Evolutionary conservation across 2,113 vertebrate species (phyloP).

Genomic region (Datnioides undecimradiatus): DNA sequence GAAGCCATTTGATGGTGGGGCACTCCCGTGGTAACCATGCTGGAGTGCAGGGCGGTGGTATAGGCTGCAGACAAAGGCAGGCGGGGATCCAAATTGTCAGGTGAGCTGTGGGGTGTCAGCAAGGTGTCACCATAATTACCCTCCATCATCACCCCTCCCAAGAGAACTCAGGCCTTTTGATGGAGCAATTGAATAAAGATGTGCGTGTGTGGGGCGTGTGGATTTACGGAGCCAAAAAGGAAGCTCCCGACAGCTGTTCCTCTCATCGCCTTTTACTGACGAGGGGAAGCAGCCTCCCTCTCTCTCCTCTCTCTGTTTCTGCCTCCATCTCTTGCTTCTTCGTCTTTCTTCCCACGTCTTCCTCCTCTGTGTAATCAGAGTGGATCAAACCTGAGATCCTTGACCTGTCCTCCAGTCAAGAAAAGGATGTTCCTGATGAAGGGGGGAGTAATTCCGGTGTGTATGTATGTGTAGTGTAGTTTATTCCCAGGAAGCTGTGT

Average conservation of each 20-base stretch:
- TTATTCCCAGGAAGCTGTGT: slow-evolving; percentile 31
- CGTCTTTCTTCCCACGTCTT: slow-evolving; percentile 35
- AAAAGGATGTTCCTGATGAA: slow-evolving; percentile 30
- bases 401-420: slow-evolving; percentile 45
- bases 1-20: slow-evolving; percentile 43
- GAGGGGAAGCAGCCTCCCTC: slow-evolving; percentile 33
- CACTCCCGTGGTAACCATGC: neutral
- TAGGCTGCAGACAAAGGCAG: neutral
- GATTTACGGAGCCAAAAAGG: slow-evolving; percentile 57
- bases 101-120: slow-evolving; percentile 7
- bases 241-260: slow-evolving; percentile 77
- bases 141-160: slow-evolving; percentile 36
- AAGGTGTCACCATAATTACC: slow-evolving; percentile 38
- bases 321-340: slow-evolving; percentile 17
- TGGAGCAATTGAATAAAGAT: slow-evolving; percentile 40
- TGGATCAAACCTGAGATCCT: slow-evolving; percentile 26
- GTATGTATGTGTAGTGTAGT: neutral
- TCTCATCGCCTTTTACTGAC: slow-evolving; percentile 68
- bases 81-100: slow-evolving; percentile 9
- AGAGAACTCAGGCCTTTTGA: slow-evolving; percentile 32
- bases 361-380: slow-evolving; percentile 38
- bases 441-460: too few relatives aligned
- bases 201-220: slow-evolving; percentile 41
- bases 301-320: slow-evolving; percentile 11
- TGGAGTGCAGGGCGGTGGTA: slow-evolving; percentile 7